Base-by-base conservation (phyloP, 2,113 vertebrate genomes). In the Coregonus clupeaformis region DNA sequence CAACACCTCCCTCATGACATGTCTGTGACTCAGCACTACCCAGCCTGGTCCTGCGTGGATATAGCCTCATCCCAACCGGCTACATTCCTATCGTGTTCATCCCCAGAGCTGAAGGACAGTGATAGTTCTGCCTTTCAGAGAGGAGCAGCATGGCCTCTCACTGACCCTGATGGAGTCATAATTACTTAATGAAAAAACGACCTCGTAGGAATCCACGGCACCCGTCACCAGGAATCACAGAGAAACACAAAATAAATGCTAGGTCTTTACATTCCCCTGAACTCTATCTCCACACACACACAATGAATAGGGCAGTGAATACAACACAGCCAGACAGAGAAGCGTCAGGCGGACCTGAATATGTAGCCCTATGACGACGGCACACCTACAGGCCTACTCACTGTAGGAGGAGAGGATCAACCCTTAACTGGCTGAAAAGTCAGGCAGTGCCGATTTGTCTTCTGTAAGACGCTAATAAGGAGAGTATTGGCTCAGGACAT, bases 181-280 rank as follows among this genome's bases (percentile, higher is more conserved):
- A 73, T 72, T 75, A 11, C 47, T 52, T 18, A 5, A 66, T 69
- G 25, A 72, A 74, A 64, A 18, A n/a, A 62, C n/a, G 0, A 45
- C 75, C 52, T 1, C 1, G 80, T 73, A 85, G 80, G 79, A 86
- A 85, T 74, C 30, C 62, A 49, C 42, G 7, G 36, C 36, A 7
- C 85, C 85, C 86, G 87, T 90, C 85, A 85, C 77, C 79, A 74
- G 69, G 77, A 78, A 84, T 82, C 80, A 82, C 47, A 7, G 75
- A 75, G 30, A 59, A 25, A 63, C n/a, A n/a, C n/a, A n/a, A n/a
- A n/a, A n/a, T n/a, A n/a, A n/a, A n/a, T n/a, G n/a, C n/a, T n/a
- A n/a, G n/a, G n/a, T n/a, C n/a, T n/a, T n/a, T 7, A 36, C 36
- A 36, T 36, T 36, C 36, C 36, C 27, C 24, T 18, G 14, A 36